These are phyloP conservation scores for Lophura swinhoii DNA, from an alignment of 2,797 vertebrate species.

Conservation along the genomic window DNA sequence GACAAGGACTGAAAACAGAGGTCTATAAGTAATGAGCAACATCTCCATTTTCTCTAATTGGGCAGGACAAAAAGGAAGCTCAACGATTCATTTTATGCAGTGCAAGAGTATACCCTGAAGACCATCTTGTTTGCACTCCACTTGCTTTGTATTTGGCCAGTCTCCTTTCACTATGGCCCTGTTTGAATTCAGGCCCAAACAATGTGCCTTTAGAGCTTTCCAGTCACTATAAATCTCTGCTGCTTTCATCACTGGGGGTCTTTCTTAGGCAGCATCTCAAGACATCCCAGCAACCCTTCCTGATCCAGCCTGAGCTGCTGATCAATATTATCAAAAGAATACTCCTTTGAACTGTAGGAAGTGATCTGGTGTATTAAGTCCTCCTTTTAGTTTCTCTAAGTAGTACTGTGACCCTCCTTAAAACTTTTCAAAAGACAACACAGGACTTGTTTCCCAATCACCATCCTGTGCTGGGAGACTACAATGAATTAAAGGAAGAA, in stretches of 20 bases:
- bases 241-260: background rate
- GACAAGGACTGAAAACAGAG: background rate
- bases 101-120: background rate
- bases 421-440: background rate
- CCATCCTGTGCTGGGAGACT: too few relatives aligned
- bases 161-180: background rate
- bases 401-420: background rate
- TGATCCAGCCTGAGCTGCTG: constrained; percentile 5
- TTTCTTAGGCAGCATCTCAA: background rate
- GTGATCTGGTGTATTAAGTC: background rate
- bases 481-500: background rate
- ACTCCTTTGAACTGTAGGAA: background rate
- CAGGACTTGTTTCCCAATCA: background rate
- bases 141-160: background rate
- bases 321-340: background rate
- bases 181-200: background rate
- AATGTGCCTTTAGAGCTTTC: background rate
- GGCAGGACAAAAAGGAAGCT: background rate
- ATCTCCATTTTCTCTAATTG: background rate
- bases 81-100: background rate
- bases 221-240: background rate
- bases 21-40: background rate
- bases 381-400: background rate
- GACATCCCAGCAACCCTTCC: background rate
- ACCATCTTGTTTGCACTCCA: background rate